Percentiles rank a stretch among this genome's conserved stretches.
phyloP scores from a whole-genome alignment of 2,797 vertebrate species.

The Malacoraja senta region DNA sequence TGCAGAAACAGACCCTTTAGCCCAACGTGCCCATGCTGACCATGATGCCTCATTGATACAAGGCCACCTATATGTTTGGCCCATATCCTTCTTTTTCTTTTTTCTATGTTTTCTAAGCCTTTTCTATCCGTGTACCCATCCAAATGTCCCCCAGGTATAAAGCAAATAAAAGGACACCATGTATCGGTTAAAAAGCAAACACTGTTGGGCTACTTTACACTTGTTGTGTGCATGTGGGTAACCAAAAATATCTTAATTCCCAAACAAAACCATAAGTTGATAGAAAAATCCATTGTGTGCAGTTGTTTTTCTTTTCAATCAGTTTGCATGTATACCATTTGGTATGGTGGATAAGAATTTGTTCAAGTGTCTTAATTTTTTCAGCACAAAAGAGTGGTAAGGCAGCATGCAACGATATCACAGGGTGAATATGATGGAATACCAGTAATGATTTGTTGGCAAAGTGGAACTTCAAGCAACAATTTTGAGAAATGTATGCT shows the following conservation, averaged over 20 bases:
- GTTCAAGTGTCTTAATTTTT: neutral
- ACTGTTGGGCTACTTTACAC: neutral
- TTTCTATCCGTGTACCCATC: too few relatives aligned
- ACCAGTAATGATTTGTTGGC: neutral
- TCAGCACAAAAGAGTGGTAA: neutral
- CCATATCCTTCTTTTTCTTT: too few relatives aligned
- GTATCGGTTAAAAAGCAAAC: neutral
- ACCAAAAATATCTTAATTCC: neutral
- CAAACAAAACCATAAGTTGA: neutral
- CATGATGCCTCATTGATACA: too few relatives aligned
- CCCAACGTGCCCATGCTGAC: too few relatives aligned
- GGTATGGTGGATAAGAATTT: neutral
- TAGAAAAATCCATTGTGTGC: neutral
- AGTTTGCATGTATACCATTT: neutral
- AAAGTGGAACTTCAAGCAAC: neutral
- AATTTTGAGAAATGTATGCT: neutral
- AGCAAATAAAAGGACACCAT: neutral
- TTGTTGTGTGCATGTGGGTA: neutral
- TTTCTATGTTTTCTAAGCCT: too few relatives aligned
- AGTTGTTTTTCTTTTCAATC: neutral
- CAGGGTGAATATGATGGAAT: neutral
- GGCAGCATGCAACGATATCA: neutral
- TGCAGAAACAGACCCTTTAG: too few relatives aligned
- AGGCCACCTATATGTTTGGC: too few relatives aligned
- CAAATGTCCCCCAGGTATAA: neutral